Evolutionary conservation across 2,797 vertebrate genomes (phyloP).

Genomic region (Pipistrellus pipistrellus): DNA sequence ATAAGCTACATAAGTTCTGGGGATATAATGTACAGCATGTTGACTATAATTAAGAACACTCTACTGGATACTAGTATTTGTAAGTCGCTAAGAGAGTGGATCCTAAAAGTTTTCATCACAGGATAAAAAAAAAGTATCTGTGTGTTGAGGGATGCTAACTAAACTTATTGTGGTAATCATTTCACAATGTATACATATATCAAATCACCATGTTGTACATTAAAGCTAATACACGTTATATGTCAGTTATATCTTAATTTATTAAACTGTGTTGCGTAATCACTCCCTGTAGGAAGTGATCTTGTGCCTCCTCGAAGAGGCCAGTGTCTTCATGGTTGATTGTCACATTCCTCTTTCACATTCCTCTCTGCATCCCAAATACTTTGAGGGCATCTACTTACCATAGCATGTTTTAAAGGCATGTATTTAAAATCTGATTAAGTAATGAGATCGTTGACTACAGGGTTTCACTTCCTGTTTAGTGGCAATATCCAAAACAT

Average conservation of each 20-base stretch:
- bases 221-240: background rate
- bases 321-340: background rate
- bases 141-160: background rate
- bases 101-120: background rate
- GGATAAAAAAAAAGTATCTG: background rate
- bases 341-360: background rate
- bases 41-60: background rate
- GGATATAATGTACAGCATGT: background rate
- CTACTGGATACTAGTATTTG: background rate
- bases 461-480: background rate
- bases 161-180: background rate
- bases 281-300: background rate
- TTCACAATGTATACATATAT: background rate
- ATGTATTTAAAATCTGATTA: background rate
- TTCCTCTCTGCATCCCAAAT: background rate
- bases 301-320: background rate
- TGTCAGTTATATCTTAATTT: background rate
- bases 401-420: background rate
- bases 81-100: background rate
- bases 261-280: background rate
- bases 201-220: background rate
- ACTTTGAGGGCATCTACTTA: background rate
- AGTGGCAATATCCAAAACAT: background rate
- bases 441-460: background rate
- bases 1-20: background rate